Evolutionary conservation across 2,797 vertebrate genomes (phyloP).

Genomic region (Pseudochirops cupreus): DNA sequence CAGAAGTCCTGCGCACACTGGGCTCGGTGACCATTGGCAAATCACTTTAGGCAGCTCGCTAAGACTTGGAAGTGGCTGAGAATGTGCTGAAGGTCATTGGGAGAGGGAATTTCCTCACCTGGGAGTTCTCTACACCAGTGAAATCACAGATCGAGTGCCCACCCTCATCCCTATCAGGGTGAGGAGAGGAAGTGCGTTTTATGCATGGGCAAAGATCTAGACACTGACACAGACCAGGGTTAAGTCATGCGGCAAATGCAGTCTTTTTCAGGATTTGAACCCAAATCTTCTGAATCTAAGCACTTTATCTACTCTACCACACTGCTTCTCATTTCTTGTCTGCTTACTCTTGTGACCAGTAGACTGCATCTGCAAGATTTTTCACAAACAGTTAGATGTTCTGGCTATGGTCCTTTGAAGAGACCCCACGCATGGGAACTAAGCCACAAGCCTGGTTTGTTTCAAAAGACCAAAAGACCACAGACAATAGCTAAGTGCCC

Average conservation of each 20-base stretch:
- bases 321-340: neutral
- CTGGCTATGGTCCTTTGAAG: neutral
- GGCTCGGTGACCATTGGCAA: neutral
- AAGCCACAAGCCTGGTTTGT: neutral
- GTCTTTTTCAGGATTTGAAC: neutral
- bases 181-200: neutral
- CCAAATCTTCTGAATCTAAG: neutral
- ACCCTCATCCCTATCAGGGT: neutral
- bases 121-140: neutral
- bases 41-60: neutral
- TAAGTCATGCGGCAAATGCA: neutral
- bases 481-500: neutral
- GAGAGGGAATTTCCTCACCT: neutral
- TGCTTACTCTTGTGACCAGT: neutral
- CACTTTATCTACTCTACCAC: neutral
- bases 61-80: neutral
- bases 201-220: neutral
- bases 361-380: neutral
- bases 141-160: neutral
- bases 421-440: neutral
- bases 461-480: neutral
- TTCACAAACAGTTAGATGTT: neutral
- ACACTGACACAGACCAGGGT: neutral
- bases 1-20: neutral
- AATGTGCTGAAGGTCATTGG: neutral